Evolutionary conservation across 1,140 invertebrate species (phyloP), one percentile per base, ranked within the genome.

Genomic region (Zeugodacus cucurbitae): DNA sequence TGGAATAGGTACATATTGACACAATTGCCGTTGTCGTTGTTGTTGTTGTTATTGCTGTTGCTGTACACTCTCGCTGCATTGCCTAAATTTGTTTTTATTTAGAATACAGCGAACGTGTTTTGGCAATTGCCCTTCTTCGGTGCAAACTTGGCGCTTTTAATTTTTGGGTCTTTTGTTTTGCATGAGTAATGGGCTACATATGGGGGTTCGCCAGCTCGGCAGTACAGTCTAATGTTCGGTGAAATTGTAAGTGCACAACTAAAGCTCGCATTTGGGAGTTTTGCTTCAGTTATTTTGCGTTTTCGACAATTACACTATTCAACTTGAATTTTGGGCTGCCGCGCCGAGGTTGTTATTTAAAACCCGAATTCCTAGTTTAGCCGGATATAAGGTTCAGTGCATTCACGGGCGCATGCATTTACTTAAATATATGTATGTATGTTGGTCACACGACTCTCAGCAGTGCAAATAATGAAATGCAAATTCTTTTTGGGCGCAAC

Each of bases 321-420:
- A 37, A n/a, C 11, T 44, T 44, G 82, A 86, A 57, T 58, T 86
- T 86, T 58, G 26, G 41, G 85, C 22, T 82, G 10, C 14, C 82
- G 87, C 89, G 88, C 20, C 88, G 59, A 7, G 78, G 41, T 54
- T 88, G 88, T 87, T 87, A 92, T 92, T 91, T 91, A 91, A 92
- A 92, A 92, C 90, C 91, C 91, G 91, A 92, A 92, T 92, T 92
- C 92, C 91, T 92, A 92, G 91, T 91, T 90, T 90, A 91, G 91
- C 91, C 91, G 91, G 91, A 92, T 92, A 90, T 89, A 91, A 90
- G 91, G 91, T 91, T 91, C 91, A 91, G 86, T 92, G 91, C 91
- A 92, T 92, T 92, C 22, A 3, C 26, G 48, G 3, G 34, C 29
- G 41, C 26, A 62, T 26, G 64, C 20, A 34, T 34, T 2, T 64